A percentile compares a stretch with the other conserved stretches of the same genome.
These are phyloP conservation scores for Coryphaenoides rupestris DNA, from an alignment of 2,113 vertebrate species.

Conservation along the genomic window DNA sequence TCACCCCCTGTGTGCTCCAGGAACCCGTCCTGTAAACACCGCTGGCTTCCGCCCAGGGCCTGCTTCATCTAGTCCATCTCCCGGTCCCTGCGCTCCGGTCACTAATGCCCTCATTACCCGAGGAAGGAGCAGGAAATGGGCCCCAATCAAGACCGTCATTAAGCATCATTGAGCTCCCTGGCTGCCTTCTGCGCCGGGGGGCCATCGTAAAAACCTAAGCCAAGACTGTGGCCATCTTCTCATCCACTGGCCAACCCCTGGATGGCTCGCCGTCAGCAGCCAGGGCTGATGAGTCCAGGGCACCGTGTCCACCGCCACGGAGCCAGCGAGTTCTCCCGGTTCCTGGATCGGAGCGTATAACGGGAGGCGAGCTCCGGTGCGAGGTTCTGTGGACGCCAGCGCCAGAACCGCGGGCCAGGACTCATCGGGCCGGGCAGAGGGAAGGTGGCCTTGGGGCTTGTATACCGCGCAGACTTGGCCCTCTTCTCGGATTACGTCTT, in stretches of 20 bases:
- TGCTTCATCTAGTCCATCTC: constrained; percentile 12
- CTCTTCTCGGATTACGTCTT: too few relatives aligned
- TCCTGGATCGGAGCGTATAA: too few relatives aligned
- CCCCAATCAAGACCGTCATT: constrained; percentile 35
- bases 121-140: constrained; percentile 28
- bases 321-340: too few relatives aligned
- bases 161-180: constrained; percentile 29
- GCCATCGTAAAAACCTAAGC: constrained; percentile 14
- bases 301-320: too few relatives aligned
- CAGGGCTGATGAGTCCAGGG: not conserved
- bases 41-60: not conserved
- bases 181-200: constrained; percentile 26
- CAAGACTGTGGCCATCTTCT: constrained; percentile 9
- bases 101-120: constrained; percentile 39
- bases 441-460: too few relatives aligned
- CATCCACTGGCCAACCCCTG: constrained; percentile 22
- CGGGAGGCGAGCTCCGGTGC: not conserved
- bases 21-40: not conserved
- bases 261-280: constrained; percentile 11
- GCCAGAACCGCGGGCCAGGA: too few relatives aligned
- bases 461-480: too few relatives aligned
- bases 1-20: not conserved
- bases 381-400: too few relatives aligned
- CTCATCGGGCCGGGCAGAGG: too few relatives aligned
- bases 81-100: constrained; percentile 28